phyloP scores from a whole-genome alignment of 2,888 invertebrate genomes.

The Dermolepida albohirtum region DNA sequence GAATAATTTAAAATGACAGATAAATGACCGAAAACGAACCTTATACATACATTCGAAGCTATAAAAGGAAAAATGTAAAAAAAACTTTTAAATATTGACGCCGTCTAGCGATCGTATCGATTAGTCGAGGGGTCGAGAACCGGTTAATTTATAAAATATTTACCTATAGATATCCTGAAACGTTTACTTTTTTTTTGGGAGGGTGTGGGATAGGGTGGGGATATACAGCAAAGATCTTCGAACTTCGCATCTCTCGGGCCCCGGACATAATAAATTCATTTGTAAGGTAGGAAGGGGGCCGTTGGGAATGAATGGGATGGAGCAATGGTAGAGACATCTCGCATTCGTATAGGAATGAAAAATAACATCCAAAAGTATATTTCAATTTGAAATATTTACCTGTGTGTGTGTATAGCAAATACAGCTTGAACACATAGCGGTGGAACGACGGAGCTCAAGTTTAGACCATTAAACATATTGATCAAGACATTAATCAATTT shows the following conservation, averaged over 20 bases:
- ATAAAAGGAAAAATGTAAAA: conserved; percentile 5
- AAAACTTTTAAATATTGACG: conserved; percentile 20
- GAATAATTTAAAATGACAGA: conserved; percentile 23
- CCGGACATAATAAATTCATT: conserved; percentile 29
- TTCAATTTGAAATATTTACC: conserved; percentile 30
- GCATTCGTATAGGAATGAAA: conserved; percentile 7
- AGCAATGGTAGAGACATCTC: conserved; percentile 33
- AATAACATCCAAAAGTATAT: conserved; percentile 25
- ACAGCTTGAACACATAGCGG: background rate
- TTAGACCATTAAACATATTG: conserved; percentile 8
- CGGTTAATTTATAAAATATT: conserved; percentile 22
- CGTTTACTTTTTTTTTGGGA: conserved; percentile 18
- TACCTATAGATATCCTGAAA: conserved; percentile 15
- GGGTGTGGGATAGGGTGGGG: background rate
- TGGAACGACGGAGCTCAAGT: conserved; percentile 4
- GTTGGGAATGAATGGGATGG: conserved; percentile 2
- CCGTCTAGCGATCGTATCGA: conserved; percentile 14
- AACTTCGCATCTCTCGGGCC: background rate
- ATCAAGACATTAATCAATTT: conserved; percentile 27
- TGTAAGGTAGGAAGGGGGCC: background rate
- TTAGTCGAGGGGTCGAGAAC: conserved; percentile 8
- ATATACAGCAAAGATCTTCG: background rate
- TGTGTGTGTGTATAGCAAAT: background rate
- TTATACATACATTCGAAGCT: background rate
- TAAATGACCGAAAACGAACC: no score